phyloP scores from a whole-genome alignment of 1,140 invertebrate genomes.

The Odontomachus brunneus region DNA sequence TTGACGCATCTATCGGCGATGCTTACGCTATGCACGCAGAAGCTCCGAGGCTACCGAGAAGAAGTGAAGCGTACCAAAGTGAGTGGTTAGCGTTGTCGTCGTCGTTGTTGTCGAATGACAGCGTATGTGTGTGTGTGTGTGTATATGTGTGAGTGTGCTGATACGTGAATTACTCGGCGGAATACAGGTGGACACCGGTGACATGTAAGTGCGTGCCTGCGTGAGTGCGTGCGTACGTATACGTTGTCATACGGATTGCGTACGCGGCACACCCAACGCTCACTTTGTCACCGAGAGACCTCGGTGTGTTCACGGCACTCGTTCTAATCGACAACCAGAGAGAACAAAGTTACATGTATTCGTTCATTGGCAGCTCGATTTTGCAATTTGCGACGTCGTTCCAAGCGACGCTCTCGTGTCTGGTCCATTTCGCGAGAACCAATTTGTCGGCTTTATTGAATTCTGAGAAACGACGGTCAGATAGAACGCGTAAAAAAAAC shows the following conservation, averaged over 20 bases:
- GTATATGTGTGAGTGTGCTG: slow-evolving; percentile 44
- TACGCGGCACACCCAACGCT: slow-evolving; percentile 76
- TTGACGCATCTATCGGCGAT: slow-evolving; percentile 19
- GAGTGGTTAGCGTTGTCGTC: slow-evolving; percentile 61
- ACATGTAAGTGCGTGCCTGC: slow-evolving; percentile 1
- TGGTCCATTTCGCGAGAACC: slow-evolving; percentile 4
- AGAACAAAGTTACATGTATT: slow-evolving; percentile 43
- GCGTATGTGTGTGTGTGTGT: not conserved
- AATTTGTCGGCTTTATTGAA: slow-evolving; percentile 8
- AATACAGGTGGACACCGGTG: slow-evolving; percentile 65
- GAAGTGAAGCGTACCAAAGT: slow-evolving; percentile 61
- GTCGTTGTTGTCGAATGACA: slow-evolving; percentile 19
- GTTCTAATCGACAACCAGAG: slow-evolving; percentile 42
- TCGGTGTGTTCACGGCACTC: slow-evolving; percentile 66
- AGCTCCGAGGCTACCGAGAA: slow-evolving; percentile 38
- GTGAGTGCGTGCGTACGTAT: slow-evolving; percentile 38
- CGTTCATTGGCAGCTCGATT: not conserved
- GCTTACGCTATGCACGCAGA: not conserved
- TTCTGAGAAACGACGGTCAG: not conserved
- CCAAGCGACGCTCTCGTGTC: not conserved
- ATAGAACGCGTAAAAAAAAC: not conserved
- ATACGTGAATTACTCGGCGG: slow-evolving; percentile 63
- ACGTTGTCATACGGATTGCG: slow-evolving; percentile 64
- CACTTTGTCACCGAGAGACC: slow-evolving; percentile 79
- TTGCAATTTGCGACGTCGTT: not conserved